Evolutionary conservation across 1,140 invertebrate species (phyloP).

Genomic region (Ctenoplectra terminalis): DNA sequence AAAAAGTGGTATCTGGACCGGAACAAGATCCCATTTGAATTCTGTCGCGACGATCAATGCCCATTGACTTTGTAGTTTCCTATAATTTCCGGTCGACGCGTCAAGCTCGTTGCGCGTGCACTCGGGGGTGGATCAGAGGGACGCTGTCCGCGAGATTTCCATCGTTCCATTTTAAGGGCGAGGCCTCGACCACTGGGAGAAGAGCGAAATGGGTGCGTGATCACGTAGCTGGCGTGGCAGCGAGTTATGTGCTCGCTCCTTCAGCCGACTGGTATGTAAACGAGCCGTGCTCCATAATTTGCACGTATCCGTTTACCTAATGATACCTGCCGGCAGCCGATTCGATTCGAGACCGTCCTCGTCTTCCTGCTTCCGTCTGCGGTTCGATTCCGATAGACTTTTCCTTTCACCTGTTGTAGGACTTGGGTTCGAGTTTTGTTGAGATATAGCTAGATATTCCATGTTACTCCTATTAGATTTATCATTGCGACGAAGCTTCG

Average conservation of each 20-base stretch:
- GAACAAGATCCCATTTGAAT: background rate
- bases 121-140: background rate
- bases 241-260: slow-evolving; percentile 30
- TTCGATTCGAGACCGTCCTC: background rate
- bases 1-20: too few relatives aligned
- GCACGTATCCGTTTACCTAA: slow-evolving; percentile 43
- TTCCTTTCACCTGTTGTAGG: background rate
- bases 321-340: slow-evolving; percentile 9
- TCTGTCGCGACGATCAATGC: background rate
- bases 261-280: slow-evolving; percentile 27
- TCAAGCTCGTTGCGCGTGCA: background rate
- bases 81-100: slow-evolving; percentile 21
- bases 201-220: slow-evolving; percentile 33
- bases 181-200: background rate
- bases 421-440: too few relatives aligned
- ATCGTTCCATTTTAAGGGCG: slow-evolving; percentile 14
- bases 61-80: slow-evolving; percentile 11
- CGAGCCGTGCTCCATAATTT: slow-evolving; percentile 38
- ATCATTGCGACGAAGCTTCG: too few relatives aligned
- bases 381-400: background rate
- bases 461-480: too few relatives aligned
- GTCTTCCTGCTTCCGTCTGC: slow-evolving; percentile 5
- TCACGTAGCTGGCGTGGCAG: slow-evolving; percentile 2
- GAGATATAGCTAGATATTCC: too few relatives aligned
- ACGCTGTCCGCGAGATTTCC: slow-evolving; percentile 1